Evolutionary conservation across 2,113 vertebrate genomes (phyloP).

Genomic region (Phrynocephalus versicolor): DNA sequence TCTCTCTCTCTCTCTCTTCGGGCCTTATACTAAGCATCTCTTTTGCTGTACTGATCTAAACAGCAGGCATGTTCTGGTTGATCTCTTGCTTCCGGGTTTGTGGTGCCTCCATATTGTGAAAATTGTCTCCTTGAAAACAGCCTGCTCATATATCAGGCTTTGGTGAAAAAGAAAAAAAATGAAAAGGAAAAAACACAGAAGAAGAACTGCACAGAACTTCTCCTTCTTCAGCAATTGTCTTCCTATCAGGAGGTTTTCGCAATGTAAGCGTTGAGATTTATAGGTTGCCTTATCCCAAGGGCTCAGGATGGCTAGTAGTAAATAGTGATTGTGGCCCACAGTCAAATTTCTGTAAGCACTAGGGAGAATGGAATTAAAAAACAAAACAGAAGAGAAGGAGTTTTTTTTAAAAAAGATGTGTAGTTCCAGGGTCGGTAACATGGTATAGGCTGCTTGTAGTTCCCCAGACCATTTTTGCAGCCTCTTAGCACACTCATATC

Average conservation of each 20-base stretch:
- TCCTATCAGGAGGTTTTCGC: slow-evolving; percentile 26
- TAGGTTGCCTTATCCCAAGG: slow-evolving; percentile 34
- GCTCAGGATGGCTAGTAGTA: slow-evolving; percentile 1
- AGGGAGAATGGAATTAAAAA: slow-evolving; percentile 3
- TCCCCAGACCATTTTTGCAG: too few relatives aligned
- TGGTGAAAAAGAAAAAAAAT: background rate
- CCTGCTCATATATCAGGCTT: background rate
- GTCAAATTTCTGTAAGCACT: background rate
- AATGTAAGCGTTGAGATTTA: slow-evolving; percentile 16
- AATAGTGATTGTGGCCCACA: background rate
- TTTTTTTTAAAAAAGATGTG: background rate
- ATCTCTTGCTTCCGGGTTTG: background rate
- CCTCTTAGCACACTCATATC: too few relatives aligned
- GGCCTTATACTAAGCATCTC: slow-evolving; percentile 15
- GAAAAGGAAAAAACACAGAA: too few relatives aligned
- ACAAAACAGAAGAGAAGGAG: background rate
- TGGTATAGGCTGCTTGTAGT: too few relatives aligned
- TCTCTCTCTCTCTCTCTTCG: slow-evolving; percentile 3
- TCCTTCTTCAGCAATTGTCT: slow-evolving; percentile 21
- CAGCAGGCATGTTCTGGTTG: background rate
- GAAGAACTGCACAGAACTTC: background rate
- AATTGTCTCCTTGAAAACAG: background rate
- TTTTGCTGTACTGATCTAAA: slow-evolving; percentile 9
- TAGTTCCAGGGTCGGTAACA: too few relatives aligned
- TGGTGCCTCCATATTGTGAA: background rate